Base-by-base conservation (phyloP, 2,888 invertebrate genomes). In the Ichneumon xanthorius region DNA sequence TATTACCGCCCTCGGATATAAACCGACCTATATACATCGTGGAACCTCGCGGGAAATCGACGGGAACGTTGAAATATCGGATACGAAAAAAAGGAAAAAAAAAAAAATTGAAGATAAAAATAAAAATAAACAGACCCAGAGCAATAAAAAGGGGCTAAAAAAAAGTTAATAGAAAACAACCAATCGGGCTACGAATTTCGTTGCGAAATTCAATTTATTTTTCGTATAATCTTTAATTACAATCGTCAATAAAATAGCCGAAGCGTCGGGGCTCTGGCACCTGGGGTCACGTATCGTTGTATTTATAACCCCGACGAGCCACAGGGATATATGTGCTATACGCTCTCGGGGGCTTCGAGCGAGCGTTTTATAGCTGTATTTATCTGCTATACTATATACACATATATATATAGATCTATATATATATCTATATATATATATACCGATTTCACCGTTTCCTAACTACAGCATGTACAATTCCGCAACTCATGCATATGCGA, bases 401-500 rank as follows among this genome's bases (percentile, higher is more conserved):
- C 4, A 45, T 0, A 45, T 11, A 45, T 14, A 45, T 45, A 4
- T 45, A 45, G 11, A 45, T 45, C 0, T 45, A 45, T 45, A 45
- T 45, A 45, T 45, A 45, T 45, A 2, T 7, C n/a, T n/a, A n/a
- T n/a, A 26, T 4, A 58, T 58, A 26, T 58, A 58, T 26, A 26
- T 58, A 26, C 7, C 48, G 76, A 63, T 76, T 65, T 63, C 58
- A 65, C 33, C 53, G 77, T 82, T 80, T 77, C 48, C 70, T 68
- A 76, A 76, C 50, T 19, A 53, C 16, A 61, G 61, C 73, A 33
- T 53, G 73, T 80, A 80, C 70, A 82, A 86, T 83, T 77, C 61
- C 63, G 75, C 58, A 84, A 85, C 88, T 92, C 91, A 91, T 91
- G 91, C 91, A 91, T 91, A 91, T 91, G 90, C 82, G 85, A 82